phyloP scores from a whole-genome alignment of 37 sponge, comb jelly and placozoan species.

The Tethya wilhelma region DNA sequence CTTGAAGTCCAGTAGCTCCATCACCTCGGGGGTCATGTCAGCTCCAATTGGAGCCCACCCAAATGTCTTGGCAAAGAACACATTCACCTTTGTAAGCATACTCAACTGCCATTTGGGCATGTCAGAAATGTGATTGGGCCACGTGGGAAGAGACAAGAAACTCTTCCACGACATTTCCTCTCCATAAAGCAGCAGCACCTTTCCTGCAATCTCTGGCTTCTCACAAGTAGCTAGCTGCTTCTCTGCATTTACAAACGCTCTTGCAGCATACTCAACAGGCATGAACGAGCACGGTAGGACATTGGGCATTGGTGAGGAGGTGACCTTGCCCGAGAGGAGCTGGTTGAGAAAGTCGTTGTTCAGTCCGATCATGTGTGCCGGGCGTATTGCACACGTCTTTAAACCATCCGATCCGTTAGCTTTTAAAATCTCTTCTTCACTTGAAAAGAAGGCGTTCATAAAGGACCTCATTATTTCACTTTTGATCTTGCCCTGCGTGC shows the following conservation, averaged over 20 bases:
- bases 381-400: conserved; percentile 53
- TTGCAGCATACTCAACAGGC: conserved; percentile 47
- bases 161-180: conserved; percentile 47
- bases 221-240: conserved; percentile 22
- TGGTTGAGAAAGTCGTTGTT: conserved; percentile 7
- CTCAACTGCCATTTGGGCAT: conserved; percentile 17
- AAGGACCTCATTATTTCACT: conserved; percentile 23
- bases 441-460: conserved; percentile 2
- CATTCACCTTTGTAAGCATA: conserved; percentile 36
- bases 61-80: conserved; percentile 36
- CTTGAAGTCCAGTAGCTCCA: conserved; percentile 18
- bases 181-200: conserved; percentile 43
- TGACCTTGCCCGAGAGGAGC: conserved; percentile 43
- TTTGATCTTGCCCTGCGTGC: not conserved
- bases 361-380: conserved; percentile 55
- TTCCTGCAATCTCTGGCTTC: conserved; percentile 33
- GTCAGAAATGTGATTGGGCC: conserved; percentile 45
- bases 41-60: conserved; percentile 71
- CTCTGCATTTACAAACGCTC: conserved; percentile 43
- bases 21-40: conserved; percentile 29
- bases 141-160: conserved; percentile 47
- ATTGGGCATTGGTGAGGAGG: conserved; percentile 28
- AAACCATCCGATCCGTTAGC: conserved; percentile 49
- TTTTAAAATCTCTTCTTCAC: conserved; percentile 11
- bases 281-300: conserved; percentile 13